phyloP scores from a whole-genome alignment of 2,113 vertebrate species.

The Leiothrix lutea region DNA sequence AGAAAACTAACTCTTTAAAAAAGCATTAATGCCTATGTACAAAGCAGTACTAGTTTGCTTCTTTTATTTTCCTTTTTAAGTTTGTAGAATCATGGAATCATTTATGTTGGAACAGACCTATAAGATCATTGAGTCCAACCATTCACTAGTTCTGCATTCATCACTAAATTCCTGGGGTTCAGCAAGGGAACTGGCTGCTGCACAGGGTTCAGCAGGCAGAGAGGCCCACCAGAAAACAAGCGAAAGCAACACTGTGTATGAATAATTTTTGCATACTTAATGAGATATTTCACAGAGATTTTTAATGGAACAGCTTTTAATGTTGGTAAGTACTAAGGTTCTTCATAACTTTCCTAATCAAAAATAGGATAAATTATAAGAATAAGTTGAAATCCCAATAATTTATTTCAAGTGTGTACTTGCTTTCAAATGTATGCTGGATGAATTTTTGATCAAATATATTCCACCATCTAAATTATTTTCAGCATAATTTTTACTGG shows the following conservation, averaged over 20 bases:
- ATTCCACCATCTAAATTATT: not conserved
- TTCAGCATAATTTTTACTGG: not conserved
- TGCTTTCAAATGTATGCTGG: not conserved
- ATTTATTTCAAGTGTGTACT: not conserved
- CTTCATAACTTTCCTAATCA: not conserved
- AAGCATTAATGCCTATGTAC: not conserved
- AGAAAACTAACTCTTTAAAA: not conserved
- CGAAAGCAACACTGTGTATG: not conserved
- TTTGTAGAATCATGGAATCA: not conserved
- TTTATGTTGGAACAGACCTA: not conserved
- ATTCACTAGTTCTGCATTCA: not conserved
- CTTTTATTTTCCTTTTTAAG: not conserved
- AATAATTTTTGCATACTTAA: not conserved
- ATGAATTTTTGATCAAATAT: constrained; percentile 1
- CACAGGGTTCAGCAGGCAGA: not conserved
- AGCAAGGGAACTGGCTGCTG: not conserved
- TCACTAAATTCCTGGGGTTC: not conserved
- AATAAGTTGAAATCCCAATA: not conserved
- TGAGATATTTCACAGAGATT: not conserved
- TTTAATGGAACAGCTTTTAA: not conserved
- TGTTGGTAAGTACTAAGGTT: not conserved
- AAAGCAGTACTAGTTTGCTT: not conserved
- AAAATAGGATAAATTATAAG: not conserved
- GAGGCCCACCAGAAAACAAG: not conserved
- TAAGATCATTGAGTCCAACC: not conserved